Evolutionary conservation across 2,888 invertebrate species (phyloP).

Genomic region (Fragum whitleyi): DNA sequence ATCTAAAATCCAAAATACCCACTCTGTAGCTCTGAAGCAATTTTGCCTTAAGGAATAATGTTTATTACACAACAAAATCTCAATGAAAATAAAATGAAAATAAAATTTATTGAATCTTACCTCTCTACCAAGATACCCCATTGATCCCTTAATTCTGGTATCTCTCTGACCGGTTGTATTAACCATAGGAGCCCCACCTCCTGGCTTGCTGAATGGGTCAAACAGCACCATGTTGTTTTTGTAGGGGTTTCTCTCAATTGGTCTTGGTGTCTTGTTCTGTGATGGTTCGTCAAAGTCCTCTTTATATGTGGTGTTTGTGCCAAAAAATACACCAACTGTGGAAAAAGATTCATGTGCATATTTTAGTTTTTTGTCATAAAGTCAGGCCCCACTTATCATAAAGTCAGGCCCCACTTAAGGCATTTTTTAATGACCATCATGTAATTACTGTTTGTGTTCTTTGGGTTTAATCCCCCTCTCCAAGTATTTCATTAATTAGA

Average conservation of each 20-base stretch:
- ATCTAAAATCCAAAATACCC: too few relatives aligned
- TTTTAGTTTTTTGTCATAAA: background rate
- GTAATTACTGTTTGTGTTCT: too few relatives aligned
- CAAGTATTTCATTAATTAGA: too few relatives aligned
- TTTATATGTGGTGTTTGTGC: constrained; percentile 34
- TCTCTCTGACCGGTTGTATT: constrained; percentile 42
- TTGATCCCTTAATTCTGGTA: constrained; percentile 45
- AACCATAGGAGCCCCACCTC: constrained; percentile 50
- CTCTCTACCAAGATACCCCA: constrained; percentile 47
- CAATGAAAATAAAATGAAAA: too few relatives aligned
- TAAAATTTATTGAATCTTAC: constrained; percentile 29
- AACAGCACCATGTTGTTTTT: constrained; percentile 4
- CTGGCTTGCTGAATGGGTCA: constrained; percentile 41
- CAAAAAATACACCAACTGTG: constrained; percentile 47
- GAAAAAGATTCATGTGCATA: background rate
- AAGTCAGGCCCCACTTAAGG: too few relatives aligned
- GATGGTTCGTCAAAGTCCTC: constrained; percentile 42
- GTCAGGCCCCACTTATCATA: too few relatives aligned
- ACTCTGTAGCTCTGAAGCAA: too few relatives aligned
- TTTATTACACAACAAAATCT: too few relatives aligned
- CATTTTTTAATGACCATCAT: too few relatives aligned
- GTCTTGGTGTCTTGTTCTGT: constrained; percentile 14
- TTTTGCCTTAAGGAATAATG: too few relatives aligned
- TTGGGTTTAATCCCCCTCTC: too few relatives aligned
- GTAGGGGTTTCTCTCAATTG: constrained; percentile 6